phyloP scores from a whole-genome alignment of 1,140 invertebrate genomes.

The Daktulosphaira vitifoliae region DNA sequence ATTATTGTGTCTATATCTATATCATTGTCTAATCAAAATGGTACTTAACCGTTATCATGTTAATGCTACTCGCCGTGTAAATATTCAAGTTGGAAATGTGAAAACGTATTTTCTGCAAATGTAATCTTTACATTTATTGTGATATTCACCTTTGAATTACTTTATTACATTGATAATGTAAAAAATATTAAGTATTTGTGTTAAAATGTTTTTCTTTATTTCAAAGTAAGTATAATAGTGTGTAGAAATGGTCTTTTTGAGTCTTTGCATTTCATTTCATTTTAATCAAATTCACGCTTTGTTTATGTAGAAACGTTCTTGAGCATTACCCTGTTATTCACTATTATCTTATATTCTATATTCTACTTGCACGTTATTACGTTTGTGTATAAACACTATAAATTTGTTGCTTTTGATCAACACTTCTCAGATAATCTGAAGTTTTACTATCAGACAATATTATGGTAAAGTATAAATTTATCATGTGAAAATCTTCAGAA shows the following conservation, averaged over 20 bases:
- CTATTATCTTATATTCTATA: neutral
- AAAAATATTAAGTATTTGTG: neutral
- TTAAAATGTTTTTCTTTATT: neutral
- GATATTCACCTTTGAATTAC: too few relatives aligned
- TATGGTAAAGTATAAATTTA: neutral
- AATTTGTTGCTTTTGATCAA: constrained; percentile 1
- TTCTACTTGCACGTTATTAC: too few relatives aligned
- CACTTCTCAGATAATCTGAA: neutral
- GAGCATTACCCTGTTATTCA: neutral
- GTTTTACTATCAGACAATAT: neutral
- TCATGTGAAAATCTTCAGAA: neutral
- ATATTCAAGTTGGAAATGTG: too few relatives aligned
- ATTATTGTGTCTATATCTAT: too few relatives aligned
- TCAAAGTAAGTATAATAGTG: constrained; percentile 12
- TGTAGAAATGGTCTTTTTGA: neutral
- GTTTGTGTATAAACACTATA: too few relatives aligned
- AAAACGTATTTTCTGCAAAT: too few relatives aligned
- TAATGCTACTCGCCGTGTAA: too few relatives aligned
- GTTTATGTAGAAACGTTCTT: constrained; percentile 22
- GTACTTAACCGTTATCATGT: too few relatives aligned
- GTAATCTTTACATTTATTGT: too few relatives aligned
- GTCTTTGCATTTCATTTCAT: neutral
- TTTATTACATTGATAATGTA: too few relatives aligned
- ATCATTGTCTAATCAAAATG: too few relatives aligned
- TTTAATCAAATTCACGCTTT: neutral